Conservation (phyloP, 2,113 vertebrate species). For the Chaenogobius annularis region DNA sequence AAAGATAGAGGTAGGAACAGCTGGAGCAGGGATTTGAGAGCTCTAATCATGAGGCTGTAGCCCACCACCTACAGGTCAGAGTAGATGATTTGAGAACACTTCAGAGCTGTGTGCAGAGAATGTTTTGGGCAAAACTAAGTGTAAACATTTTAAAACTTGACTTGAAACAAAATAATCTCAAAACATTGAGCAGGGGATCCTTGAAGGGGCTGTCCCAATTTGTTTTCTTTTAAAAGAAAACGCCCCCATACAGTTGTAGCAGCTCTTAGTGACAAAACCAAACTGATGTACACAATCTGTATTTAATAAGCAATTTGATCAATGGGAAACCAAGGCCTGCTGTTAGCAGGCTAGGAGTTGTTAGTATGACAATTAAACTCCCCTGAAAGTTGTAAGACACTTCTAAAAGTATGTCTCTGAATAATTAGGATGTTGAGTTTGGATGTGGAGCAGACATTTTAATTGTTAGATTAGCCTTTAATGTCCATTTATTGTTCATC, state of each 20-base stretch:
- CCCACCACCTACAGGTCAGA: constrained; percentile 54
- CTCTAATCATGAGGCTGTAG: constrained; percentile 62
- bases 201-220: not conserved
- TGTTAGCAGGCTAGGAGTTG: not conserved
- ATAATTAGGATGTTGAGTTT: no score
- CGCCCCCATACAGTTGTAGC: not conserved
- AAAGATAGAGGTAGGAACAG: constrained; percentile 50
- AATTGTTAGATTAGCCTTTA: constrained; percentile 18
- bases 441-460: constrained; percentile 1
- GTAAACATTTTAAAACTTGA: constrained; percentile 14
- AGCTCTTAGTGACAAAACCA: not conserved
- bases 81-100: constrained; percentile 44
- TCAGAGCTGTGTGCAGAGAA: constrained; percentile 25
- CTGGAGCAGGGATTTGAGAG: constrained; percentile 49
- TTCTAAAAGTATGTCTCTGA: not conserved
- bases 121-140: not conserved
- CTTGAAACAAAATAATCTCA: constrained; percentile 38
- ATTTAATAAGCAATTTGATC: not conserved
- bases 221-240: constrained; percentile 8
- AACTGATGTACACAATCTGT: not conserved
- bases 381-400: not conserved
- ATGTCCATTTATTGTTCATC: no score
- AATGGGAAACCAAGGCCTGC: not conserved
- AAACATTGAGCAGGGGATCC: constrained; percentile 65
- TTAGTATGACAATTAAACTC: not conserved